Base-by-base conservation (phyloP, 1,140 invertebrate species). In the Pentalonia nigronervosa region DNA sequence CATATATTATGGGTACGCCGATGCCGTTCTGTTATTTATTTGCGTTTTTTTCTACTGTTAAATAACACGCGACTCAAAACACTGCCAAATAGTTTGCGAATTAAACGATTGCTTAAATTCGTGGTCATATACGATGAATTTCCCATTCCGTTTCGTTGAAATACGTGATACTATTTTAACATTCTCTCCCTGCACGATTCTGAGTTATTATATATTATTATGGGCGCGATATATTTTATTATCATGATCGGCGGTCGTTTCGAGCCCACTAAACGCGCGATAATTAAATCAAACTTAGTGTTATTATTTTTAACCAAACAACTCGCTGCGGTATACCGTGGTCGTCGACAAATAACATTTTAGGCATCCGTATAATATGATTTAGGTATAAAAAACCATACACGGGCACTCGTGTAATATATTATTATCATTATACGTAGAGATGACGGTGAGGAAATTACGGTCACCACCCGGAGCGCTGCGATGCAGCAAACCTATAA, bases 401-500 rank as follows among this genome's bases (percentile, higher is more conserved):
- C 34, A 83, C 7, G 21, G 20, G 36, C 20, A 76, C 14, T 76
- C 60, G 11, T 76, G 30, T 76, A 76, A 76, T 76, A 76, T 76
- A 76, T 76, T 76, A 76, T 76, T 76, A 76, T 76, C 60, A 76
- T 76, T 76, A 76, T 76, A 76, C 14, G 36, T 83, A 41, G 36
- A 34, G 83, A 86, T 9, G 83, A 86, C 60, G 60, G 14, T 17
- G 30, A 76, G 60, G 30, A 76, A 76, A 76, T 76, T 76, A 76
- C 83, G 83, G 83, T 86, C 83, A 86, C 83, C 83, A 86, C 83
- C 83, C 83, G 83, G 36, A 41, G 83, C 36, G 83, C 83, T 86
- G 36, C 8, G n/a, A 83, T 34, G 81, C 36, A 21, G 81, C 81
- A 76, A 76, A 76, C 60, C 60, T 76, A 76, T 76, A 76, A n/a